Evolutionary conservation across 2,113 vertebrate species (phyloP).

Genomic region (Tringa solitaria): DNA sequence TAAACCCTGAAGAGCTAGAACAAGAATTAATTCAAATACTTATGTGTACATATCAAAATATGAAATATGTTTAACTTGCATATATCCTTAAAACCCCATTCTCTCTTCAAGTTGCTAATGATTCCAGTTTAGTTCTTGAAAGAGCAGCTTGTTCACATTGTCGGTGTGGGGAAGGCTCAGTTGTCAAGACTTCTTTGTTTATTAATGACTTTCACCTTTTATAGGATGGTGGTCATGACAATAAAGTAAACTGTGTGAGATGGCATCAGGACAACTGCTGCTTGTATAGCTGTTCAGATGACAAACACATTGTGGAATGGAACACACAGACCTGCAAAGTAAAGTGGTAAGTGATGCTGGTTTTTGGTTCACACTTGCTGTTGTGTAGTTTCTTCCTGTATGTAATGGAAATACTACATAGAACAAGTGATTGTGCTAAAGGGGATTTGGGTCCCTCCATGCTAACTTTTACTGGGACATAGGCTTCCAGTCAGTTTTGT

Average conservation of each 20-base stretch:
- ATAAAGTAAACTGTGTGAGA: constrained; percentile 87
- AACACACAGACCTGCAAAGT: constrained; percentile 89
- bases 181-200: neutral
- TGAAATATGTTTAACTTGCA: neutral
- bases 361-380: fast-evolving
- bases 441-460: neutral
- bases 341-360: constrained; percentile 77
- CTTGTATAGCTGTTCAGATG: constrained; percentile 94
- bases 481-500: neutral
- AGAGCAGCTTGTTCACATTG: neutral
- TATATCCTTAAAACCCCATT: neutral
- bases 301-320: constrained; percentile 94
- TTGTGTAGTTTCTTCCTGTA: neutral
- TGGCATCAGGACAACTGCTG: constrained; percentile 88
- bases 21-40: neutral
- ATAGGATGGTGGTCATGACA: constrained; percentile 89
- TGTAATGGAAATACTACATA: neutral
- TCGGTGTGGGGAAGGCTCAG: neutral
- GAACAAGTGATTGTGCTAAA: neutral
- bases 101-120: neutral
- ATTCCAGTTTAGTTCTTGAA: neutral
- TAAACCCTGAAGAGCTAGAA: neutral
- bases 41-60: fast-evolving
- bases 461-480: neutral
- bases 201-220: neutral